Evolutionary conservation across 2,888 invertebrate genomes (phyloP).

Genomic region (Odontocolon sp.): DNA sequence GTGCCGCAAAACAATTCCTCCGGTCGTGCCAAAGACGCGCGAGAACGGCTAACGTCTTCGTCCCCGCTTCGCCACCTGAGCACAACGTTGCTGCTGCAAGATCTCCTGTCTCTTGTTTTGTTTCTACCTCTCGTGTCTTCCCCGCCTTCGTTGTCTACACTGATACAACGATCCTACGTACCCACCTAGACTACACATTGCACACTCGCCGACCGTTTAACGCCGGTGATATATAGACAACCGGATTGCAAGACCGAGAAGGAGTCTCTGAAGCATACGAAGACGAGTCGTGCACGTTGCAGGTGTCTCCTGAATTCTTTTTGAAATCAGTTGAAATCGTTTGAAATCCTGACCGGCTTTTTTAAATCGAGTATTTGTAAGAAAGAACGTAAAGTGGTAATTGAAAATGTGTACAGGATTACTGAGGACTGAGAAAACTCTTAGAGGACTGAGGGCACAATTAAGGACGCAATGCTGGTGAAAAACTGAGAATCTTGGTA

Average conservation of each 20-base stretch:
- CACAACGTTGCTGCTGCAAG: constrained; percentile 51
- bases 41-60: constrained; percentile 60
- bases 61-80: constrained; percentile 63
- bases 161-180: no score
- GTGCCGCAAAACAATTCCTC: constrained; percentile 56
- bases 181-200: no score
- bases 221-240: constrained; percentile 36
- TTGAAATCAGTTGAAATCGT: no score
- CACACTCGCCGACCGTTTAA: constrained; percentile 45
- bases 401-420: no score
- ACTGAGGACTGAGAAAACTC: no score
- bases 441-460: no score
- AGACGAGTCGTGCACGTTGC: constrained; percentile 47
- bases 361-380: no score
- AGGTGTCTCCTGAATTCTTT: constrained; percentile 15
- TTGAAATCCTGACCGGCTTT: no score
- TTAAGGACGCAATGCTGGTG: no score
- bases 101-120: constrained; percentile 31
- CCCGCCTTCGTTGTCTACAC: constrained; percentile 13
- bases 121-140: not conserved
- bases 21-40: constrained; percentile 39
- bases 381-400: no score
- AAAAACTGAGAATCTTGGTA: no score
- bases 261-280: not conserved
- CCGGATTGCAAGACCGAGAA: constrained; percentile 17